Evolutionary conservation across 2,797 vertebrate species (phyloP).

Genomic region (Helostoma temminkii): DNA sequence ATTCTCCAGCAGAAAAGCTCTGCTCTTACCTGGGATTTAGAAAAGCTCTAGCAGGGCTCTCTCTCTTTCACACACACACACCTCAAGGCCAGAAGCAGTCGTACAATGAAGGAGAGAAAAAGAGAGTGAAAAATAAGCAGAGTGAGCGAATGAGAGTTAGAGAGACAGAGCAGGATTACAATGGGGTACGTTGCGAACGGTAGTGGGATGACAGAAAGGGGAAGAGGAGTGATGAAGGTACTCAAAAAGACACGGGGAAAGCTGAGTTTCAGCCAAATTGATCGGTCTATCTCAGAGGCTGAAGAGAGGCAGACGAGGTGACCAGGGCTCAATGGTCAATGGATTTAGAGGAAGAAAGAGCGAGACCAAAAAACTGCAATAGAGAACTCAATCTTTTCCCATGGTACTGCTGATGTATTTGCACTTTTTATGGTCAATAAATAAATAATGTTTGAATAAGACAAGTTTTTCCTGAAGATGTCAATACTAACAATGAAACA

Average conservation of each 20-base stretch:
- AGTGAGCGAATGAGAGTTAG: slow-evolving; percentile 60
- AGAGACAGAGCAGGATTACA: slow-evolving; percentile 69
- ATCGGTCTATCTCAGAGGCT: slow-evolving; percentile 63
- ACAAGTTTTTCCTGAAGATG: background rate
- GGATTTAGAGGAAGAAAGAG: slow-evolving; percentile 34
- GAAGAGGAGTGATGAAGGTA: slow-evolving; percentile 59
- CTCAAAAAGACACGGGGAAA: slow-evolving; percentile 58
- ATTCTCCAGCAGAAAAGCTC: slow-evolving; percentile 81
- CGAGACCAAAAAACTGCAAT: slow-evolving; percentile 5
- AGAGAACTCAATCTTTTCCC: slow-evolving; percentile 17
- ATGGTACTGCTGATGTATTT: slow-evolving; percentile 10
- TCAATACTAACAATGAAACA: too few species aligned
- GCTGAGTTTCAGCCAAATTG: slow-evolving; percentile 67
- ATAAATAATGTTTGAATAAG: background rate
- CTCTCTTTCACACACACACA: slow-evolving; percentile 26
- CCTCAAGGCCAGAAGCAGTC: slow-evolving; percentile 41
- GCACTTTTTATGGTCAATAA: background rate
- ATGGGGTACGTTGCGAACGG: slow-evolving; percentile 41
- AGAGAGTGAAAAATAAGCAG: slow-evolving; percentile 62
- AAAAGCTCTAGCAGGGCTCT: slow-evolving; percentile 72
- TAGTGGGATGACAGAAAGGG: slow-evolving; percentile 53
- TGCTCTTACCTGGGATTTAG: slow-evolving; percentile 83
- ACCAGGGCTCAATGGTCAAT: slow-evolving; percentile 37
- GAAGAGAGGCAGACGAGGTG: slow-evolving; percentile 35
- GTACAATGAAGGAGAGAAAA: slow-evolving; percentile 37